These are phyloP conservation scores for Ambastaia sidthimunki DNA, from an alignment of 2,797 vertebrate species.

Conservation along the genomic window DNA sequence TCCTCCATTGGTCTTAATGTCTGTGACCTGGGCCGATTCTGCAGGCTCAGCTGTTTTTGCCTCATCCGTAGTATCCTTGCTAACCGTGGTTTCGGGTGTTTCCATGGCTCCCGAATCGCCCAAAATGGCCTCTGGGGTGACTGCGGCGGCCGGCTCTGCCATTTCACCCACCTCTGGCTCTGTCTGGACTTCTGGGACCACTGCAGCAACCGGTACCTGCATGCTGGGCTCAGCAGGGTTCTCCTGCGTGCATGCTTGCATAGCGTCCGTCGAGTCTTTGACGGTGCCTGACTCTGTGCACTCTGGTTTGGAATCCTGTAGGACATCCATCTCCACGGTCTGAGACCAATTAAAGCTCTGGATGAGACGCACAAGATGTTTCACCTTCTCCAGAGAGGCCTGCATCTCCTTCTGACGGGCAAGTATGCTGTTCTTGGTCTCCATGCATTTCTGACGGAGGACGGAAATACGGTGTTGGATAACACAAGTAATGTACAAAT, in stretches of 20 bases:
- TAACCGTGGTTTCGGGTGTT: conserved; percentile 31
- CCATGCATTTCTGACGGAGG: conserved; percentile 96
- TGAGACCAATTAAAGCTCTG: conserved; percentile 94
- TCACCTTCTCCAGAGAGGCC: conserved; percentile 94
- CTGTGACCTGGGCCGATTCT: conserved; percentile 35
- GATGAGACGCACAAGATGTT: conserved; percentile 96
- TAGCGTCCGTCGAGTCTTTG: conserved; percentile 49
- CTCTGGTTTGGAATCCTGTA: conserved; percentile 44
- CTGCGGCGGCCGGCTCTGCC: conserved; percentile 77
- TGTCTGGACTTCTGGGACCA: conserved; percentile 47
- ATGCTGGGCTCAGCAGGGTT: conserved; percentile 52
- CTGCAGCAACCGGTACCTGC: conserved; percentile 55
- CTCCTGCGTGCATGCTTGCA: conserved; percentile 31
- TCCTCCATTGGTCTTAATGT: conserved; percentile 54
- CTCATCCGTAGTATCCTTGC: conserved; percentile 6
- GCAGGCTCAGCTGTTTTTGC: conserved; percentile 20
- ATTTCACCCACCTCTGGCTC: conserved; percentile 48
- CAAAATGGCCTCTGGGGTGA: conserved; percentile 46
- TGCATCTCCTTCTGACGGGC: conserved; percentile 98
- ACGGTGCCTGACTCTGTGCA: conserved; percentile 35
- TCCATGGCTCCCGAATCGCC: conserved; percentile 21
- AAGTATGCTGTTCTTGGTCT: conserved; percentile 96
- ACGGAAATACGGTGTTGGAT: conserved; percentile 42
- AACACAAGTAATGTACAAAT: background rate
- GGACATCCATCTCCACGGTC: conserved; percentile 80